These are phyloP conservation scores for Myrmecophaga tridactyla DNA, from an alignment of 2,113 vertebrate species.

Conservation along the genomic window DNA sequence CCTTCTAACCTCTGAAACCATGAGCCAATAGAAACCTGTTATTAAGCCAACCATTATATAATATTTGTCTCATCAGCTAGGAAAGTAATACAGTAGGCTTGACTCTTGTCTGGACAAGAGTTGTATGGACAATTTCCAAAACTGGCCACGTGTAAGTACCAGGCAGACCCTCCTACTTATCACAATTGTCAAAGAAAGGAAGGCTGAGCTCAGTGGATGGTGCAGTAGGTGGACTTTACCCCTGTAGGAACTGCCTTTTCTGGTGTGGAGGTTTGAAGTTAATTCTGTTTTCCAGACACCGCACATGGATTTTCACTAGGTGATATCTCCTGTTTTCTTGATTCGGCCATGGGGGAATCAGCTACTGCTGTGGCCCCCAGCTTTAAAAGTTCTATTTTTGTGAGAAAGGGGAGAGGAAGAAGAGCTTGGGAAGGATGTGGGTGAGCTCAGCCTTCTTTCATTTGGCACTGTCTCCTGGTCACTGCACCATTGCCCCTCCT, in stretches of 20 bases:
- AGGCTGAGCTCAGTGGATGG: too few species aligned
- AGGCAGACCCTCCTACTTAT: neutral
- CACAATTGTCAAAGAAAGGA: neutral
- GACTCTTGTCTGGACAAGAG: neutral
- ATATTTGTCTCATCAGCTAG: too few species aligned
- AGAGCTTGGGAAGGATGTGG: accelerated
- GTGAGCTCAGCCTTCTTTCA: neutral
- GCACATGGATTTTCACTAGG: too few species aligned
- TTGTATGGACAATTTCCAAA: neutral
- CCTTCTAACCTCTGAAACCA: too few species aligned
- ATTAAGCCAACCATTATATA: too few species aligned
- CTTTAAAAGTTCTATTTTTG: neutral
- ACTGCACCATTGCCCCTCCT: neutral
- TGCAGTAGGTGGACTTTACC: neutral
- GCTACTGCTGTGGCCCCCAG: neutral
- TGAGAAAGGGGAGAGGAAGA: neutral
- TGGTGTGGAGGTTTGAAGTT: neutral
- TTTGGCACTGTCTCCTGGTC: too few species aligned
- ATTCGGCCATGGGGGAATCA: neutral
- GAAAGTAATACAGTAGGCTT: neutral
- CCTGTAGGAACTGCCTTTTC: neutral
- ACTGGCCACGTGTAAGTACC: neutral
- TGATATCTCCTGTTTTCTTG: accelerated
- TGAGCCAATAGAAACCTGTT: too few species aligned
- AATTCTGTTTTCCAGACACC: accelerated